Evolutionary conservation across 1,140 invertebrate genomes (phyloP).

Genomic region (Nilaparvata lugens): DNA sequence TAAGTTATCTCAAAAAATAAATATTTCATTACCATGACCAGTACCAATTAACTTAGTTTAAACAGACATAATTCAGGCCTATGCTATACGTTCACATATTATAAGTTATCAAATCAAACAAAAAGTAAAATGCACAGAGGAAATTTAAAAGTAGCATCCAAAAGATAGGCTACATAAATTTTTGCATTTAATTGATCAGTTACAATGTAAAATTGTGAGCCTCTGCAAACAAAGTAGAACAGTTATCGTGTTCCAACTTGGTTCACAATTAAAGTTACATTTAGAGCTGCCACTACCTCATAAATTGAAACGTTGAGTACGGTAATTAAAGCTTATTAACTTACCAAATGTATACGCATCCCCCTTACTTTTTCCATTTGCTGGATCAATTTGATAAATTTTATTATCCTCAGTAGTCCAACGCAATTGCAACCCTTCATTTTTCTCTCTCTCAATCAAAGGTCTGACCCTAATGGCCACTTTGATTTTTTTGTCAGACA

Average conservation of each 20-base stretch:
- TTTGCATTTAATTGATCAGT: no score
- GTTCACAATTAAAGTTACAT: background rate
- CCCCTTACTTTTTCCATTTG: conserved; percentile 33
- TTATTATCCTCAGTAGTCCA: conserved; percentile 51
- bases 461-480: conserved; percentile 67
- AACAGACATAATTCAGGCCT: no score
- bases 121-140: no score
- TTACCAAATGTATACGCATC: conserved; percentile 40
- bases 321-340: background rate
- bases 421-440: conserved; percentile 44
- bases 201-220: background rate
- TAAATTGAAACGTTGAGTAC: no score
- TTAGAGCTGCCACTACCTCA: no score
- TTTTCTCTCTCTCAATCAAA: conserved; percentile 50
- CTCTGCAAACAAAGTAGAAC: background rate
- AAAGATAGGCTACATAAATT: no score
- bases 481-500: conserved; percentile 53
- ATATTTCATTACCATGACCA: no score
- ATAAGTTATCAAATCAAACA: no score
- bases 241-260: background rate
- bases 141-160: no score
- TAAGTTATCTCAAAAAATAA: no score
- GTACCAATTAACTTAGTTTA: no score
- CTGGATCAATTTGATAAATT: conserved; percentile 45
- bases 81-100: no score